These are phyloP conservation scores for Lithophane socia DNA, from an alignment of 2,888 invertebrate species.

Conservation along the genomic window DNA sequence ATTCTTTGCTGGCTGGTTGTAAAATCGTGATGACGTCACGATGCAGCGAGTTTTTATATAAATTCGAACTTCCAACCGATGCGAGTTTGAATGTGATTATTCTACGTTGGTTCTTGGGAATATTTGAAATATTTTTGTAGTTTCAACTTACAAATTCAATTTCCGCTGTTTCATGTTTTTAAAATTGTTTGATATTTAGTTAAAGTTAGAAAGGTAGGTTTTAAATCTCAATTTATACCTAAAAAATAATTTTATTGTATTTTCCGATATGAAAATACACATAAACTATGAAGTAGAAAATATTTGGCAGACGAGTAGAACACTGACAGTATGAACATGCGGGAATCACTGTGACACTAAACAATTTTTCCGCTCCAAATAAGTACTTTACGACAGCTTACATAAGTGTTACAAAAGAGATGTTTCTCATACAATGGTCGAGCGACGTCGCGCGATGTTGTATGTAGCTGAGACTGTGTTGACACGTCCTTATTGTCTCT, in stretches of 20 bases:
- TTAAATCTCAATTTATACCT: conserved; percentile 6
- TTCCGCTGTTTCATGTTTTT: conserved; percentile 16
- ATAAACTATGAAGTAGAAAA: not conserved
- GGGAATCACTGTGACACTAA: not conserved
- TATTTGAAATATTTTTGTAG: conserved; percentile 40
- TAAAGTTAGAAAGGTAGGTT: not conserved
- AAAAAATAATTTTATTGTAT: not conserved
- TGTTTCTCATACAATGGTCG: conserved; percentile 40
- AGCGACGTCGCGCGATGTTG: conserved; percentile 11
- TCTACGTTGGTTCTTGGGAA: conserved; percentile 32
- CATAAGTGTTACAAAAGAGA: conserved; percentile 48
- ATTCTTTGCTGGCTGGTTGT: conserved; percentile 39
- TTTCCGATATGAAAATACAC: not conserved
- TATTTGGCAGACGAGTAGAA: not conserved
- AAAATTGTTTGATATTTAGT: conserved; percentile 22
- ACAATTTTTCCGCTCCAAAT: conserved; percentile 54
- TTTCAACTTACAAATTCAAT: conserved; percentile 39
- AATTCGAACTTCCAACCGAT: conserved; percentile 38
- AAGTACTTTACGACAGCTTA: conserved; percentile 33
- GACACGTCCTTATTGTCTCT: conserved; percentile 55
- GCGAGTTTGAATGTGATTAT: conserved; percentile 31
- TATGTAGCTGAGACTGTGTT: conserved; percentile 32
- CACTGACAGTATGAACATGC: not conserved
- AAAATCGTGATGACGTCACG: conserved; percentile 44
- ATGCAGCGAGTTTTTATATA: conserved; percentile 34